Evolutionary conservation across 2,888 invertebrate species (phyloP).

Genomic region (Hydroisotoma schaefferi): DNA sequence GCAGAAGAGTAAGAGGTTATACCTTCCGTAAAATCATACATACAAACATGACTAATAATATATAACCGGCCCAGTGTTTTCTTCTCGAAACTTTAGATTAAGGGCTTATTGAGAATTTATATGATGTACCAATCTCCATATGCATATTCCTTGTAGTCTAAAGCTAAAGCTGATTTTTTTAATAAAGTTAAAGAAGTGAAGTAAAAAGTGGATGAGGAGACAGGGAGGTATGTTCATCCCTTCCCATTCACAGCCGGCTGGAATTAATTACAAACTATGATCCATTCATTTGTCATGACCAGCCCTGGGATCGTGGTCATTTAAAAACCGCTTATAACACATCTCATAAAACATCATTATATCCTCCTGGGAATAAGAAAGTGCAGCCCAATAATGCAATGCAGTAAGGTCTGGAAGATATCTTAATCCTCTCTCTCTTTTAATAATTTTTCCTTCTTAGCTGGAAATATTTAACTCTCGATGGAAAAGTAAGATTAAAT

Average conservation of each 20-base stretch:
- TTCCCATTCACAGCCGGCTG: slow-evolving; percentile 47
- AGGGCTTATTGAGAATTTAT: too few species aligned
- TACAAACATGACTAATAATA: too few species aligned
- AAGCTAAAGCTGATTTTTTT: neutral
- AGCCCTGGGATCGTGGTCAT: slow-evolving; percentile 32
- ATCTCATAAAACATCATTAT: slow-evolving; percentile 43
- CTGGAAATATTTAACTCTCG: too few species aligned
- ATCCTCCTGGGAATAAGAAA: slow-evolving; percentile 16
- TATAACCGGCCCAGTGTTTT: too few species aligned
- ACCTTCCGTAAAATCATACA: too few species aligned
- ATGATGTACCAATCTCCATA: too few species aligned
- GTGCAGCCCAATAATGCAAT: too few species aligned
- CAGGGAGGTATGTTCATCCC: slow-evolving; percentile 29
- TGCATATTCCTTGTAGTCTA: neutral
- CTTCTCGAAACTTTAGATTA: too few species aligned
- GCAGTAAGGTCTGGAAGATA: neutral
- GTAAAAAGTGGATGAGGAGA: slow-evolving; percentile 16
- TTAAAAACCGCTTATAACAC: slow-evolving; percentile 37
- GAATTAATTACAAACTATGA: slow-evolving; percentile 49
- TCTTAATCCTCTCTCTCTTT: neutral
- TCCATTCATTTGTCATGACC: slow-evolving; percentile 49
- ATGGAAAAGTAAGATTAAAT: neutral
- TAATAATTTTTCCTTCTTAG: too few species aligned
- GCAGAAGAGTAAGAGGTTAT: too few species aligned
- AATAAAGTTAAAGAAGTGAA: too few species aligned